Base-by-base conservation (phyloP, 2,113 vertebrate genomes). In the Antennarius striatus region DNA sequence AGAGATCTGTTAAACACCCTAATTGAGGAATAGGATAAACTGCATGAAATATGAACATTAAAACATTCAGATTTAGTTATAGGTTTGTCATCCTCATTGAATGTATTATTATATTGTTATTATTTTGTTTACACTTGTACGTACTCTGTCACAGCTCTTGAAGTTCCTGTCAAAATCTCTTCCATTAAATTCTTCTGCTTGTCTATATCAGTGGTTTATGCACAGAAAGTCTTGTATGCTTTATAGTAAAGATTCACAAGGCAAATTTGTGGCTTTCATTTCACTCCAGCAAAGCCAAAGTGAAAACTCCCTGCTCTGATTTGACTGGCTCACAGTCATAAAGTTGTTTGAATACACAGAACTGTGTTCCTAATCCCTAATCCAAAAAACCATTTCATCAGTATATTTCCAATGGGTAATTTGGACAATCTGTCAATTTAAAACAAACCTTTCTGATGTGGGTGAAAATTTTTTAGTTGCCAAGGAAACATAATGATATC, bases 401-500 rank as follows among this genome's bases (percentile, higher is more conserved):
- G 49, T 60, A 55, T 57, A 48, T 58, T 75, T 77, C 67, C 54
- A 40, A 70, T 29, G 4, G 46, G 29, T 39, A 56, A 56, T 30
- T 28, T 53, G 29, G 29, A 5, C 15, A 60, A 51, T 66, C 42
- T 42, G 48, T 70, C 17, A 3, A 71, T 71, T 68, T 32, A 59
- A 80, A 75, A 71, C 56, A 73, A 77, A 79, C 49, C 63, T 46
- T 63, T 67, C 40, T 43, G 56, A 49, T 28, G 54, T 49, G 49
- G 14, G 29, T 40, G 16, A 48, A 63, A 46, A 40, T 42, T 22
- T 7, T 50, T 5, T 47, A 4, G 55, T 60, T 10, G 54, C 52
- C 45, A 58, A 6, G n/a, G 62, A 50, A 47, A 77, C 48, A 29
- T 22, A 17, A 6, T 22, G 30, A 52, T 12, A 28, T 52, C 22